Percentiles rank a stretch among this genome's conserved stretches.
Evolutionary conservation across 2,888 invertebrate genomes (phyloP).

Genomic region (Lycia hirtaria): DNA sequence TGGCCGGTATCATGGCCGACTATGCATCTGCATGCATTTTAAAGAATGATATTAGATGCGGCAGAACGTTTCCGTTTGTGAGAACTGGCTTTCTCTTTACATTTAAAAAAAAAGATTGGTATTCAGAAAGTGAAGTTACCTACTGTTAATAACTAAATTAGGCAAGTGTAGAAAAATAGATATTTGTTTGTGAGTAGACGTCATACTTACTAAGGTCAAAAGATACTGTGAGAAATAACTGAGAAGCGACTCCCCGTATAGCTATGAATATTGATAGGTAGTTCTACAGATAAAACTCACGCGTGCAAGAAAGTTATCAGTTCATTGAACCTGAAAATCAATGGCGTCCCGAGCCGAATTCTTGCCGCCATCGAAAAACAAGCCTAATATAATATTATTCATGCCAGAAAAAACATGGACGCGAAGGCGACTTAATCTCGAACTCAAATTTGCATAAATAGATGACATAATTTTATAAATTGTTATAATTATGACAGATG

Average conservation of each 20-base stretch:
- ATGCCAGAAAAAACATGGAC: constrained; percentile 30
- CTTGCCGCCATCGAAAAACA: constrained; percentile 34
- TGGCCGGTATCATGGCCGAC: constrained; percentile 75
- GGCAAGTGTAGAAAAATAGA: background rate
- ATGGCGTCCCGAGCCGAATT: constrained; percentile 36
- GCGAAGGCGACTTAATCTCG: constrained; percentile 34
- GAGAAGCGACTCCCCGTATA: constrained; percentile 21
- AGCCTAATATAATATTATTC: constrained; percentile 27
- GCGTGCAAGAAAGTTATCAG: constrained; percentile 44
- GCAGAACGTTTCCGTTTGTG: constrained; percentile 48
- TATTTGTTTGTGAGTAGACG: background rate
- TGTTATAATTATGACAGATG: constrained; percentile 45
- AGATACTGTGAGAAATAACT: constrained; percentile 29
- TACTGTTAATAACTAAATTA: background rate
- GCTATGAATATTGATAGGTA: constrained; percentile 33
- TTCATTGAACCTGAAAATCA: constrained; percentile 50
- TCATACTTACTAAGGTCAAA: constrained; percentile 35
- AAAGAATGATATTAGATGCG: constrained; percentile 54
- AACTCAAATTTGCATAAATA: constrained; percentile 31
- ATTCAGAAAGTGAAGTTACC: constrained; percentile 29
- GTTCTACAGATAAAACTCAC: constrained; percentile 36
- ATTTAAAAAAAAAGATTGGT: constrained; percentile 29
- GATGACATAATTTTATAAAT: constrained; percentile 41
- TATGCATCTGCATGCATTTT: constrained; percentile 77
- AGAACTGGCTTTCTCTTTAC: constrained; percentile 46